A percentile compares a stretch with the other conserved stretches of the same genome.
Conservation (phyloP, 2,888 invertebrate genomes). For the Macrophya annulata region DNA sequence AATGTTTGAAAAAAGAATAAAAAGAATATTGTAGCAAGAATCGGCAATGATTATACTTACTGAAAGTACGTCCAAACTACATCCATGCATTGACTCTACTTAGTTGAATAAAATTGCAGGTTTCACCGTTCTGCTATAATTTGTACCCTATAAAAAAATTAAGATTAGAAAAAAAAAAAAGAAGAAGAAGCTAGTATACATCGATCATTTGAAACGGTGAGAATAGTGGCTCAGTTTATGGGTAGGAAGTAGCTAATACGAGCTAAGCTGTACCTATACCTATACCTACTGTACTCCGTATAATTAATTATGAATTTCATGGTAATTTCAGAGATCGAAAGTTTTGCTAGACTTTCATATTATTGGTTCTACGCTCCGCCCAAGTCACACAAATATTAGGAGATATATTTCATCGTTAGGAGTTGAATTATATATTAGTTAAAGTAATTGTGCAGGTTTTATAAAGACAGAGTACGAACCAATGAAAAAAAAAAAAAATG, state of each 20-base stretch:
- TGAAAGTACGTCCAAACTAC: slow-evolving; percentile 25
- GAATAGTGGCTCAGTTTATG: slow-evolving; percentile 4
- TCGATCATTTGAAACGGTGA: slow-evolving; percentile 17
- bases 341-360: slow-evolving; percentile 41
- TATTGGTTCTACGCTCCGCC: slow-evolving; percentile 18
- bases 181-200: neutral
- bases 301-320: slow-evolving; percentile 43
- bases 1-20: neutral
- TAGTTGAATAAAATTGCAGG: neutral
- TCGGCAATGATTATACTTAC: slow-evolving; percentile 27
- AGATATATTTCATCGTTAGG: neutral
- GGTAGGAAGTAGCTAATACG: slow-evolving; percentile 1
- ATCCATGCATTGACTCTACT: neutral
- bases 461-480: no score
- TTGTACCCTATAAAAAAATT: neutral
- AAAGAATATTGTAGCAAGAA: neutral
- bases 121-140: slow-evolving; percentile 23
- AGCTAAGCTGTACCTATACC: neutral
- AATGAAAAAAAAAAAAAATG: no score
- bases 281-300: slow-evolving; percentile 17
- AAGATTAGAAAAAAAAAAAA: neutral
- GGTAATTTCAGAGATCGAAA: slow-evolving; percentile 49
- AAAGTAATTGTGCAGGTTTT: no score
- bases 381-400: slow-evolving; percentile 23
- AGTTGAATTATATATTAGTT: neutral